phyloP scores from a whole-genome alignment of 2,888 invertebrate species.

The Hecatera dysodea region DNA sequence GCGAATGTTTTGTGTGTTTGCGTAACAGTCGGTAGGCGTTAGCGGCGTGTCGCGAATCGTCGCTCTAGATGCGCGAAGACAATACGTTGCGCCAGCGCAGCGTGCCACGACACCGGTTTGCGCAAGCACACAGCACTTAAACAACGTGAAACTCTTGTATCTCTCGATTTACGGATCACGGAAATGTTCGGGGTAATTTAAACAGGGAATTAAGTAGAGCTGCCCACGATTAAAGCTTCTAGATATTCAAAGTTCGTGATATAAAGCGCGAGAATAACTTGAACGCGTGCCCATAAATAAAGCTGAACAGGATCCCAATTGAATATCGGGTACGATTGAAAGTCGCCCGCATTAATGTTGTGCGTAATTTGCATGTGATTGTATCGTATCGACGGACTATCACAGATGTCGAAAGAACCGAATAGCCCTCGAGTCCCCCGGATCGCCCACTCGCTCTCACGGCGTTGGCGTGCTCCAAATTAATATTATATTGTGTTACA shows the following conservation, averaged over 20 bases:
- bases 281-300: slow-evolving; percentile 49
- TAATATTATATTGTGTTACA: slow-evolving; percentile 83
- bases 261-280: slow-evolving; percentile 51
- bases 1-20: slow-evolving; percentile 70
- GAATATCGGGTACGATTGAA: slow-evolving; percentile 55
- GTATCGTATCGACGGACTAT: slow-evolving; percentile 68
- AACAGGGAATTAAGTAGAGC: slow-evolving; percentile 63
- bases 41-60: slow-evolving; percentile 76
- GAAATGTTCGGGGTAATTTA: slow-evolving; percentile 69
- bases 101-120: slow-evolving; percentile 67
- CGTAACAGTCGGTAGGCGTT: slow-evolving; percentile 76
- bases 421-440: slow-evolving; percentile 68
- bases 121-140: slow-evolving; percentile 69
- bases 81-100: slow-evolving; percentile 75
- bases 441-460: slow-evolving; percentile 73
- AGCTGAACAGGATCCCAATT: slow-evolving; percentile 54
- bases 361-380: slow-evolving; percentile 67
- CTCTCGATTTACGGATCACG: slow-evolving; percentile 73
- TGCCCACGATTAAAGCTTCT: slow-evolving; percentile 54
- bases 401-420: slow-evolving; percentile 71
- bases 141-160: slow-evolving; percentile 72
- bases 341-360: slow-evolving; percentile 51
- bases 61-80: slow-evolving; percentile 83
- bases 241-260: slow-evolving; percentile 46
- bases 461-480: slow-evolving; percentile 81